Base-by-base conservation (phyloP, 2,888 invertebrate genomes). In the Ophioninae sp. region DNA sequence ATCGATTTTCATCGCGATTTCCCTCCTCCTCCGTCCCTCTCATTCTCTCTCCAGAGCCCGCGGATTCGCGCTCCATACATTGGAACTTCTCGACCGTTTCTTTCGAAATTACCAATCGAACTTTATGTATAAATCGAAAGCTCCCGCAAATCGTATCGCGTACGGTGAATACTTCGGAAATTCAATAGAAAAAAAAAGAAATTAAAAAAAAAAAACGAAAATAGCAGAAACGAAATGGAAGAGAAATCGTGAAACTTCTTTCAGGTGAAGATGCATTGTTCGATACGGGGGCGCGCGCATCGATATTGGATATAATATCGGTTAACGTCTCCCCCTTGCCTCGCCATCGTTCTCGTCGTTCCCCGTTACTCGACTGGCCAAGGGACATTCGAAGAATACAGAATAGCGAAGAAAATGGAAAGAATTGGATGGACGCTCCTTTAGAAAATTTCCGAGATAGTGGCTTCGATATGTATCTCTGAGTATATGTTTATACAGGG, bases 71-170 rank as follows among this genome's bases (percentile, higher is more conserved):
- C 37, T 59, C 17, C 6, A 21, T 21, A 17, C 23, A 17, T 56
- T n/a, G n/a, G 8, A 57, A 76, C 56, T 67, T 76, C 50, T 20
- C 61, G n/a, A 50, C 30, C 50, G 21, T 61, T 64, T 41, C 62
- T 50, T 23, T 69, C 64, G 56, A 50, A 75, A 65, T 79, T 62
- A 65, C 78, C 64, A 74, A 82, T 79, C 65, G 75, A 79, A 82
- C 65, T 75, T 82, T 72, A 61, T 79, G 37, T 70, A 67, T 67
- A 72, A 82, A 82, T 79, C 72, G 79, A 56, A 65, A 41, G 50
- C 7, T 57, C 20, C 56, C 20, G 30, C 44, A 61, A 79, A n/a
- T 30, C 44, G 39, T 77, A 44, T 8, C 61, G 59, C n/a, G 44
- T 68, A 7, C 20, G 6, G 20, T 13, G 50, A 23, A 59, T 57